phyloP scores from a whole-genome alignment of 2,113 vertebrate genomes.

The Anolis sagrei region DNA sequence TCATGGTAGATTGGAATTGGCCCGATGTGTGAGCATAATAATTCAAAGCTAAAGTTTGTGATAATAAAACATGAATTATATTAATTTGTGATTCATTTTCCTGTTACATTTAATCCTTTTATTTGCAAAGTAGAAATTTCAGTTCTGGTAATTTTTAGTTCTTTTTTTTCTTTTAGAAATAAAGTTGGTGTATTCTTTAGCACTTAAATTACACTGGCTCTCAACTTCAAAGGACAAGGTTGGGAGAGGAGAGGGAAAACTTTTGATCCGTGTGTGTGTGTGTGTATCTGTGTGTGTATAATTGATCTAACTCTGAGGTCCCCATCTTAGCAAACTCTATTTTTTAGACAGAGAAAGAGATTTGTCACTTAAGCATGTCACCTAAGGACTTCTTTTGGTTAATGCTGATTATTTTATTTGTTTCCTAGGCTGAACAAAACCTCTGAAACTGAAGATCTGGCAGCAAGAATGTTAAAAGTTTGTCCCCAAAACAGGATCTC shows the following conservation, averaged over 20 bases:
- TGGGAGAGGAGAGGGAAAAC: not conserved
- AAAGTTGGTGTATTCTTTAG: constrained; percentile 4
- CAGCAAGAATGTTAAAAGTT: constrained; percentile 81
- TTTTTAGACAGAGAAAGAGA: not conserved
- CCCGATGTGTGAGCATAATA: constrained; percentile 28
- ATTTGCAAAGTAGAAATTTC: not conserved
- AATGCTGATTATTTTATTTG: constrained; percentile 21
- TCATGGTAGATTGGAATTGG: constrained; percentile 1
- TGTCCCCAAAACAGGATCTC: constrained; percentile 80
- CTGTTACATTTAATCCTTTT: constrained; percentile 8
- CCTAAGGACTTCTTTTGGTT: not conserved
- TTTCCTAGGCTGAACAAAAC: constrained; percentile 80
- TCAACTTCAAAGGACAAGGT: not conserved
- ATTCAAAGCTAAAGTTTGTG: not conserved
- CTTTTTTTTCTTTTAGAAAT: not conserved
- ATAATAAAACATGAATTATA: not conserved
- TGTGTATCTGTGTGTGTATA: too few relatives aligned
- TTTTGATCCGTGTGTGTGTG: not conserved
- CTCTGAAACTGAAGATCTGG: constrained; percentile 86
- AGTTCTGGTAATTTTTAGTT: not conserved
- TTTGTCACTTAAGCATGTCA: constrained; percentile 20
- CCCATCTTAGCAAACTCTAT: not conserved
- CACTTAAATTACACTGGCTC: not conserved
- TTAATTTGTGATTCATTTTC: not conserved
- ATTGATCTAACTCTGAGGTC: not conserved